Conservation (phyloP, 2,797 vertebrate species). For the Decapterus maruadsi region DNA sequence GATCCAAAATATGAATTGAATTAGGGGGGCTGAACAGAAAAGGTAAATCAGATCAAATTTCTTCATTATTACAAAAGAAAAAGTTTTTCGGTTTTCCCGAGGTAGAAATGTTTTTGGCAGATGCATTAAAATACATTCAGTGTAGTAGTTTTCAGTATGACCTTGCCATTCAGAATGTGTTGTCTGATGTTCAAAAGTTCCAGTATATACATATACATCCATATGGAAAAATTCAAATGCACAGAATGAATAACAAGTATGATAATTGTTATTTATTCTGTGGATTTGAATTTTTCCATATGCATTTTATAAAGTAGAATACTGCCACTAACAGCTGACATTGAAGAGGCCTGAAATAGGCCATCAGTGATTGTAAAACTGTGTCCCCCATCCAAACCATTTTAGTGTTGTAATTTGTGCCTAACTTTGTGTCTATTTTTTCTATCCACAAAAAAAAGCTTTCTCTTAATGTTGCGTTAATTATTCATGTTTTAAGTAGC, state of each 20-base stretch:
- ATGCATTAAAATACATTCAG: constrained; percentile 38
- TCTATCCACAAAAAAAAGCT: constrained; percentile 18
- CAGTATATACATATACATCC: no score
- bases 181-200: constrained; percentile 26
- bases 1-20: constrained; percentile 45
- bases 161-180: constrained; percentile 25
- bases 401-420: constrained; percentile 6
- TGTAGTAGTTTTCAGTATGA: constrained; percentile 1
- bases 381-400: constrained; percentile 4
- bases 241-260: no score
- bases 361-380: neutral
- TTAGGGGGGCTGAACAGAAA: constrained; percentile 26
- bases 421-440: neutral
- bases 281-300: constrained; percentile 12
- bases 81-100: constrained; percentile 17
- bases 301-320: constrained; percentile 2
- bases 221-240: no score
- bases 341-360: constrained; percentile 3
- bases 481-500: neutral
- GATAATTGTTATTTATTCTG: constrained; percentile 11
- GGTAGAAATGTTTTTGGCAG: constrained; percentile 11
- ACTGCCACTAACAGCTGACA: constrained; percentile 1
- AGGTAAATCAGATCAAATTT: constrained; percentile 42
- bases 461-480: neutral
- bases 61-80: constrained; percentile 31